Evolutionary conservation across 2,888 invertebrate species (phyloP), one percentile per base, ranked within the genome.

Genomic region (Drosophila monieri): DNA sequence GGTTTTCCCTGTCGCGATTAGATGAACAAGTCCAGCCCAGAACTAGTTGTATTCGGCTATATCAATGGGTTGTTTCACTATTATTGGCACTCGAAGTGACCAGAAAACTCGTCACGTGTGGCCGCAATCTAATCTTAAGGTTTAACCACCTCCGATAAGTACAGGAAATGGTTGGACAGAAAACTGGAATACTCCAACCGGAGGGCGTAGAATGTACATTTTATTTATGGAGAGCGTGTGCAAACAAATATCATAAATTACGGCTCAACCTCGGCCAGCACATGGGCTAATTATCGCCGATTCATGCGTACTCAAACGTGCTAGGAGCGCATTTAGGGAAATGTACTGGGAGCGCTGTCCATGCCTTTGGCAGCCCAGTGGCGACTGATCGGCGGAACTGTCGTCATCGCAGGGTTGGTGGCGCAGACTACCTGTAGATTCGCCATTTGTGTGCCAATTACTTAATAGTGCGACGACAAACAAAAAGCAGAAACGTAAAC

Each of bases 401-500:
- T 62, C 85, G 81, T 81, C 85, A 86, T 64, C 59, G 60, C 59
- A 46, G 83, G 58, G 80, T 60, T 60, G 49, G 41, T 39, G 35
- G 27, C 30, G 27, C 12, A 41, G 47, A 46, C 47, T 60, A 70
- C 51, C 46, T 48, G 56, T 43, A 46, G 43, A 53, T 52, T 64
- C 74, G 84, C 78, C 60, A 80, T 76, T 72, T 74, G 70, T 52
- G 73, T 72, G 73, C 76, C 84, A 83, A 80, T 85, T 84, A 86
- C 78, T 84, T 86, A 86, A 87, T 87, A 85, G 76, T 75, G 85
- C 85, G 86, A 62, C 80, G 71, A 52, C 37, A 59, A 56, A 56
- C 41, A 59, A 56, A 54, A 54, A 54, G 30, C 43, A 23, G 23
- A 23, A 73, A 56, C 56, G 67, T 54, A 57, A 66, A 66, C 66